Base-by-base conservation (phyloP, 2,888 invertebrate species). In the Gisinianus flammeolus region DNA sequence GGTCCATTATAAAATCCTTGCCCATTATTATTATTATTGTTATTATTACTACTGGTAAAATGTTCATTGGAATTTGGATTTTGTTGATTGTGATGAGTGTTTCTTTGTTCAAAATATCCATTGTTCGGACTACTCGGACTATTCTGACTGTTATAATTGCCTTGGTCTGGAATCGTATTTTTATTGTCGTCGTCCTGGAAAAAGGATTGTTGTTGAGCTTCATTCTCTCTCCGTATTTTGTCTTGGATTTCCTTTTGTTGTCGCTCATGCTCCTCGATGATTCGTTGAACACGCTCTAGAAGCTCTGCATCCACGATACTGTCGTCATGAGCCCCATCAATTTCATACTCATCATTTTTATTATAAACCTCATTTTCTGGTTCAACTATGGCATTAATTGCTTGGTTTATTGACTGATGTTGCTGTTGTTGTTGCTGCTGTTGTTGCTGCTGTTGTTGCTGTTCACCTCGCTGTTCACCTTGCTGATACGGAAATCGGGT, bases 221-320 rank as follows among this genome's bases (percentile, higher is more conserved):
- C 81, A 72, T 80, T 79, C 77, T 81, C 81, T 33, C 78, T 76
- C 52, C 79, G 73, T 52, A 79, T 35, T 24, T 79, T 80, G 35
- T 81, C 81, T 77, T 78, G 76, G 12, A 79, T 67, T 58, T 75
- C 81, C 70, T 82, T 84, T 75, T 84, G 84, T 62, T 83, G 80
- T 35, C 80, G 64, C 64, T 84, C 84, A 58, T 84, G 83, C 58
- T 84, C 82, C 58, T 83, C 84, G 76, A 84, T 84, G 56, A 84
- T 84, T 79, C 81, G 81, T 70, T 84, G 83, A 22, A 84, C 84
- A 70, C 82, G 70, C n/a, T 78, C 79, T 12, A 84, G 78, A 31
- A 84, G 62, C 56, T 81, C 82, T 0, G 81, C 84, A 80, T 84
- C 84, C 35, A 84, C 84, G 58, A 84, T 81, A 16, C 79, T 79